A percentile compares a stretch with the other conserved stretches of the same genome.
Evolutionary conservation across 2,797 vertebrate genomes (phyloP).

Genomic region (Balearica regulorum): DNA sequence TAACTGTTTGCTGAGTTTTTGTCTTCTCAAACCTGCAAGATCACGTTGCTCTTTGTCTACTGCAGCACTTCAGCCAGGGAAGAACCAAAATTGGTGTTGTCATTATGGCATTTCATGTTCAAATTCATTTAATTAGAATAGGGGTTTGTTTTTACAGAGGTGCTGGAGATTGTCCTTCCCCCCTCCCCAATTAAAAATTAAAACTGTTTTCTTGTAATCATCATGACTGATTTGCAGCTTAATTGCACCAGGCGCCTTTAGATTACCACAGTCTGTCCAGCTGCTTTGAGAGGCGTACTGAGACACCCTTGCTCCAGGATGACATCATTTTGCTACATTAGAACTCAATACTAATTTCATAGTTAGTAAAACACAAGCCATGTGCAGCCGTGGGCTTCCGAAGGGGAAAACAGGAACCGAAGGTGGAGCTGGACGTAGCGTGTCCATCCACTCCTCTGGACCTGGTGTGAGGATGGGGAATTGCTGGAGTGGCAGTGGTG

Average conservation of each 20-base stretch:
- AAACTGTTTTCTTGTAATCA: background rate
- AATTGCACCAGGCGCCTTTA: background rate
- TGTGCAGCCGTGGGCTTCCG: background rate
- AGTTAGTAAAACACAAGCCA: background rate
- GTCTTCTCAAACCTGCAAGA: background rate
- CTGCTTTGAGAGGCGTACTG: background rate
- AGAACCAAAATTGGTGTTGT: background rate
- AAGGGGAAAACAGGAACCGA: background rate
- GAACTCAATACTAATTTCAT: background rate
- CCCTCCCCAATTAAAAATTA: background rate
- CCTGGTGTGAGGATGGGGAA: background rate
- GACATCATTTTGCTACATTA: accelerated
- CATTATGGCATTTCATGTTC: background rate
- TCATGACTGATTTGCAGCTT: background rate
- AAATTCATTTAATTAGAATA: background rate
- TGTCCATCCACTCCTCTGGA: accelerated
- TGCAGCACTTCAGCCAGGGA: background rate
- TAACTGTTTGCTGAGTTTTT: background rate
- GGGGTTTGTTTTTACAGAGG: background rate
- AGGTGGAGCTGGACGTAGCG: background rate
- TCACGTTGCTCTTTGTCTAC: accelerated
- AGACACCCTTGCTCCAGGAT: background rate
- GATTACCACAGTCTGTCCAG: background rate
- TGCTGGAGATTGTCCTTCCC: background rate
- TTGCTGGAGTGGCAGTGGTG: background rate